A percentile compares a stretch with the other conserved stretches of the same genome.
Conservation (phyloP, 2,113 vertebrate species). For the Semnornis frantzii region DNA sequence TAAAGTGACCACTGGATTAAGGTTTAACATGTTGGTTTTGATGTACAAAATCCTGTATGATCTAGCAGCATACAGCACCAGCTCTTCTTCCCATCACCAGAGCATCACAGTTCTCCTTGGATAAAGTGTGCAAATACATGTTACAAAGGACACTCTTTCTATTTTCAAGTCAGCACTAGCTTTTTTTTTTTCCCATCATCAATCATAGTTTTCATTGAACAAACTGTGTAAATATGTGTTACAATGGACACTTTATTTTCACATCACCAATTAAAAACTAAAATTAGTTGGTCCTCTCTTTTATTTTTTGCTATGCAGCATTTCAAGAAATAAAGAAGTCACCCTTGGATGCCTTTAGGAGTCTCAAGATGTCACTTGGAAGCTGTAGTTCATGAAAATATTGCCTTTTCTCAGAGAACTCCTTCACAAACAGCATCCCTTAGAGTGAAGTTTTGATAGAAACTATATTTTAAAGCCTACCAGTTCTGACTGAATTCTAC, state of each 20-base stretch:
- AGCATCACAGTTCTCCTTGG: neutral
- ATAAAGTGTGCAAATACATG: neutral
- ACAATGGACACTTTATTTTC: neutral
- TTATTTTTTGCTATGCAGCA: accelerated
- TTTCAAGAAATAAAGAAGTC: neutral
- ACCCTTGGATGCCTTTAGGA: neutral
- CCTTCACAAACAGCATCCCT: neutral
- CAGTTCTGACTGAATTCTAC: neutral
- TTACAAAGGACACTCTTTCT: neutral
- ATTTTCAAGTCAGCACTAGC: neutral
- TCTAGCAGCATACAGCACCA: neutral
- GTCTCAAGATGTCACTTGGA: neutral
- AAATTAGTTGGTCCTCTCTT: neutral
- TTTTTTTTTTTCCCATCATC: neutral
- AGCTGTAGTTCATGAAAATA: neutral
- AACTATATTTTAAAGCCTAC: neutral
- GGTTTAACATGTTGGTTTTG: neutral
- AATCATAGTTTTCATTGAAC: neutral
- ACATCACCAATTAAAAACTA: neutral
- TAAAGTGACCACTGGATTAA: neutral
- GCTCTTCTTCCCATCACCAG: neutral
- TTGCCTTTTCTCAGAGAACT: neutral
- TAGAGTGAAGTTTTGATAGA: neutral
- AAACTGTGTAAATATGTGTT: neutral
- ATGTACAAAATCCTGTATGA: neutral